Evolutionary conservation across 1,140 invertebrate genomes (phyloP), one percentile per base, ranked within the genome.

Genomic region (Drosophila ficusphila): DNA sequence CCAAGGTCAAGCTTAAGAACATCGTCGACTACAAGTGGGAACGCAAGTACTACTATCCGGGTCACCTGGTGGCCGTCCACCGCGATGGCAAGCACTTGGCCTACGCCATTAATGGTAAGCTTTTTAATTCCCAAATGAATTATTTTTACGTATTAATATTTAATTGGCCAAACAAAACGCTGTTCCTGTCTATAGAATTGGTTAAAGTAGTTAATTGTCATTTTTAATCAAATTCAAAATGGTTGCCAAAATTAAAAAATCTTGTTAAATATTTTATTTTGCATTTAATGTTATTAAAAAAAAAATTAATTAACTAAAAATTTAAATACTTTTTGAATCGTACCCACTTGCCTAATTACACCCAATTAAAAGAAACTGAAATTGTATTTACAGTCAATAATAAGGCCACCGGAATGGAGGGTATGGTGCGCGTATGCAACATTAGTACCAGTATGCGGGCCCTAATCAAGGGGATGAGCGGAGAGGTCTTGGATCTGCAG

Each of bases 11-110:
- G 86, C 93, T 98, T 14, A 97, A 95, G 79, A 97, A 96, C 91
- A 94, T 98, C 42, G 97, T 98, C 8, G 97, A 98, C 78, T 98
- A 97, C 90, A 95, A 96, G 60, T 99, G 98, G 97, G 97, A 98
- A 83, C 94, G 95, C 21, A 94, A 95, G 76, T 96, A 96, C 89
- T 97, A 96, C 89, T 97, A 97, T 76, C 93, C 94, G 6, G 97
- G 97, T 1, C 96, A 97, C 79, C 91, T 99, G 18, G 93, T 98
- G n/a, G 96, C 97, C 31, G 95, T 97, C 42, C 97, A 99, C 92
- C 94, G 95, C 64, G 95, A 94, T 90, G 96, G 96, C 69, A 95
- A 96, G 82, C 97, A 96, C 91, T 92, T 98, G 72, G 97, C 97
- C 0, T 99, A 98, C 93, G 96, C 95, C 42, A 95, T 98, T 49